phyloP scores from a whole-genome alignment of 2,888 invertebrate species.

The Chrysomela aeneicollis region DNA sequence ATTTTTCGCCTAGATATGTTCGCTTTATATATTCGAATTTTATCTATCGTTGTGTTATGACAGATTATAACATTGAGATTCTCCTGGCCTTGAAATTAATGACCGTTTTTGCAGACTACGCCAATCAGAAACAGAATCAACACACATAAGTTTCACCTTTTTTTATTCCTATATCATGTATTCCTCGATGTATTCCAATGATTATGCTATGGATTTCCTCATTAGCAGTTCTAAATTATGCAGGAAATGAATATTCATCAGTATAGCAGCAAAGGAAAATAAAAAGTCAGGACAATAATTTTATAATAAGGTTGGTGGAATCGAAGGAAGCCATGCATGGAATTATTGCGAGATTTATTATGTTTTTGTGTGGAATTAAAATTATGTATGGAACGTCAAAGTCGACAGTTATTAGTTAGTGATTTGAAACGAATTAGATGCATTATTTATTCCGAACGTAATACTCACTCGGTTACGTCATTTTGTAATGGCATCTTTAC shows the following conservation, averaged over 20 bases:
- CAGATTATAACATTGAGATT: conserved; percentile 16
- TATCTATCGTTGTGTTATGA: not conserved
- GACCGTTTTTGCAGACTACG: not conserved
- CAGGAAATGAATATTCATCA: conserved; percentile 19
- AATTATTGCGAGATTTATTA: conserved; percentile 34
- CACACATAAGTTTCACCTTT: not conserved
- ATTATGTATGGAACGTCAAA: conserved; percentile 32
- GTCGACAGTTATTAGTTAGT: conserved; percentile 27
- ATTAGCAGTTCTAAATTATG: conserved; percentile 27
- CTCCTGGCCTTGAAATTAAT: conserved; percentile 12
- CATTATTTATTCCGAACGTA: conserved; percentile 21
- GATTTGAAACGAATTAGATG: conserved; percentile 13
- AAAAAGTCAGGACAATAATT: conserved; percentile 30
- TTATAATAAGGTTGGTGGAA: conserved; percentile 31
- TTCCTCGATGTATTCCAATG: not conserved
- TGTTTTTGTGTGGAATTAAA: conserved; percentile 27
- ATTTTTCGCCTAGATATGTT: not conserved
- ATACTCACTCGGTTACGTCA: conserved; percentile 18
- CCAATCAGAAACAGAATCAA: not conserved
- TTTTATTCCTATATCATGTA: too few relatives aligned
- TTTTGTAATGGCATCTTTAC: not conserved
- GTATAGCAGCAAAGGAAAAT: conserved; percentile 12
- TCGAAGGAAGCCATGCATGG: conserved; percentile 33
- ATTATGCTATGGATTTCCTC: conserved; percentile 15
- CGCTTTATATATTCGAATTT: not conserved